Conservation (phyloP, 37 sponge, comb jelly and placozoan genomes). For the Bolinopsis microptera region DNA sequence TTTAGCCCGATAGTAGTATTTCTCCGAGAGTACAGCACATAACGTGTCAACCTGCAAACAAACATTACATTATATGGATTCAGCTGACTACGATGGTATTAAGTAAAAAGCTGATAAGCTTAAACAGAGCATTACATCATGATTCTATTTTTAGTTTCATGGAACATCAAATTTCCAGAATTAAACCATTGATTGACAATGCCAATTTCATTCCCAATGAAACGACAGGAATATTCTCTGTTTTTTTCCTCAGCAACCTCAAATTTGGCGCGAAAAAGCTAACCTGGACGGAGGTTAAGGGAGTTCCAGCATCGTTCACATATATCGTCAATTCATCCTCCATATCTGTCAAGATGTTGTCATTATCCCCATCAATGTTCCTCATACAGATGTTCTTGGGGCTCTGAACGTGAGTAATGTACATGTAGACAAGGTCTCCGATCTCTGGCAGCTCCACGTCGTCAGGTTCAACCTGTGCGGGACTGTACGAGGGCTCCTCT, state of each 20-base stretch:
- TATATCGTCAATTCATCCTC: conserved; percentile 9
- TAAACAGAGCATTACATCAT: too few relatives aligned
- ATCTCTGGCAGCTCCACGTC: not conserved
- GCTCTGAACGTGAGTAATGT: conserved; percentile 23
- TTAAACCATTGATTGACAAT: too few relatives aligned
- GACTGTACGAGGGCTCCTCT: not conserved
- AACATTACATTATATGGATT: too few relatives aligned
- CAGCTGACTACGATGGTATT: too few relatives aligned
- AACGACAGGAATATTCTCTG: too few relatives aligned
- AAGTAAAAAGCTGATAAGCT: too few relatives aligned
- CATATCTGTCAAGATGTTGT: not conserved
- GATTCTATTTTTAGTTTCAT: too few relatives aligned
- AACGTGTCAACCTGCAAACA: not conserved
- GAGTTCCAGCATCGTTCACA: not conserved
- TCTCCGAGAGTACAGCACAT: not conserved
- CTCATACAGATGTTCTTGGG: conserved; percentile 58
- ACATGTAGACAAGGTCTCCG: conserved; percentile 5
- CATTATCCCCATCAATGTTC: not conserved
- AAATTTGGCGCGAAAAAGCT: too few relatives aligned
- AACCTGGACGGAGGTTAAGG: not conserved
- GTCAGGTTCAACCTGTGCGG: not conserved
- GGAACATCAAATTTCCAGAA: too few relatives aligned
- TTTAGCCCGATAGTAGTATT: not conserved
- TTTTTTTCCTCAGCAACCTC: too few relatives aligned
- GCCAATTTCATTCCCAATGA: too few relatives aligned